Percentiles rank a stretch among this genome's conserved stretches.
Evolutionary conservation across 2,113 vertebrate species (phyloP).

Genomic region (Prochilodus magdalenae): DNA sequence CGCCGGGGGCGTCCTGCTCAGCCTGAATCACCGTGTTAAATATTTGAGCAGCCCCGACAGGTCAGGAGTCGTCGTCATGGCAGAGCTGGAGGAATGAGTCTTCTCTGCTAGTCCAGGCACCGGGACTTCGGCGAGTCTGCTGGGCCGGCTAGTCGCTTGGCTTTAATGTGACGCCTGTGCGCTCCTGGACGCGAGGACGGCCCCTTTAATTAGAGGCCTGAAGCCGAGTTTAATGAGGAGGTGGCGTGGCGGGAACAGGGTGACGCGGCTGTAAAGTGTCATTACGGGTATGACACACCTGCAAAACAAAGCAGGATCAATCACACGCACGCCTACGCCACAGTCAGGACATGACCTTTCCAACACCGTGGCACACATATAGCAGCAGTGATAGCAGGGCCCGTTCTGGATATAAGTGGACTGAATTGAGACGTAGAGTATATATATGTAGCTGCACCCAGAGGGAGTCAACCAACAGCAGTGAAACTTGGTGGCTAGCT

Average conservation of each 20-base stretch:
- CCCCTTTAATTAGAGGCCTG: conserved; percentile 63
- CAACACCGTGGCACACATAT: not conserved
- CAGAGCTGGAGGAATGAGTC: conserved; percentile 53
- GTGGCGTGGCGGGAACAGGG: conserved; percentile 43
- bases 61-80: conserved; percentile 50
- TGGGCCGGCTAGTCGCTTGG: conserved; percentile 44
- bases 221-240: conserved; percentile 58
- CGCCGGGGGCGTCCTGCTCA: not conserved
- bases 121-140: conserved; percentile 38
- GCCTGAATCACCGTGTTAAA: conserved; percentile 39
- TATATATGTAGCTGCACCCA: too few species aligned
- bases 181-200: conserved; percentile 50
- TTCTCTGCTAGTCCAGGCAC: conserved; percentile 5
- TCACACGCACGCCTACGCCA: not conserved
- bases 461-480: too few species aligned
- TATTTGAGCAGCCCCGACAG: conserved; percentile 42
- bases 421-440: too few species aligned
- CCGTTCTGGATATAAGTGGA: not conserved
- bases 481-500: too few species aligned
- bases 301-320: conserved; percentile 20
- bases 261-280: conserved; percentile 29
- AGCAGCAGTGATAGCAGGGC: too few species aligned
- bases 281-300: conserved; percentile 34
- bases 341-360: conserved; percentile 16
- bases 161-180: conserved; percentile 38